Evolutionary conservation across 2,113 vertebrate species (phyloP), one percentile per base, ranked within the genome.

Genomic region (Chrysemys picta): DNA sequence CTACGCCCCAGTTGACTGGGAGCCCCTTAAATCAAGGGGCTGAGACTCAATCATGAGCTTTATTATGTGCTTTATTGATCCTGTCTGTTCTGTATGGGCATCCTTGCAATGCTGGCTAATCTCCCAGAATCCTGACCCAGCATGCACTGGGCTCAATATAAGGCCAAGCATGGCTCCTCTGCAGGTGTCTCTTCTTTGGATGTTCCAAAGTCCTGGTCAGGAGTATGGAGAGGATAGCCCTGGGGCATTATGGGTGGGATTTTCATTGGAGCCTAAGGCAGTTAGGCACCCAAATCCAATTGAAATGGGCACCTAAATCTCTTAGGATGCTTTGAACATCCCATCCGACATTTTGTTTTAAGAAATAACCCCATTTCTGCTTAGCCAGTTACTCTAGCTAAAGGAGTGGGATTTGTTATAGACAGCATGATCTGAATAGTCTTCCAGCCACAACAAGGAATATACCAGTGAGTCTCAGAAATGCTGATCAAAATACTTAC

Each of bases 361-460:
- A 53, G 24, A 69, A 65, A 52, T 72, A 1, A 6, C 35, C 35
- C 0, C 49, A 89, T 31, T 78, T 47, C 54, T 88, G 42, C 54
- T 80, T 80, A 69, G 79, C 8, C 53, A 35, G 31, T 4, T 5
- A 72, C 38, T 76, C 24, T 69, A 69, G 35, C 29, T n/a, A n/a
- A 88, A 88, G 52, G 50, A 94, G 38, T 29, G 82, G 57, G 65
- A 86, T 88, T 82, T 50, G 42, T 88, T 80, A 65, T 69, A 38
- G 35, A 69, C 35, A 19, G 16, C 65, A 69, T 19, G 2, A 27
- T 24, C 91, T 17, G 4, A 22, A 24, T 2, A 35, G 54, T 10
- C 31, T 7, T n/a, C 12, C 38, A 6, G 57, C 53, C 17, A 5
- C 81, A 24, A 6, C 1, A 7, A 31, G 24, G 45, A 80, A 24